Conservation (phyloP, 53 echinoderm and acorn worm genomes). For the Patiria pectinifera region DNA sequence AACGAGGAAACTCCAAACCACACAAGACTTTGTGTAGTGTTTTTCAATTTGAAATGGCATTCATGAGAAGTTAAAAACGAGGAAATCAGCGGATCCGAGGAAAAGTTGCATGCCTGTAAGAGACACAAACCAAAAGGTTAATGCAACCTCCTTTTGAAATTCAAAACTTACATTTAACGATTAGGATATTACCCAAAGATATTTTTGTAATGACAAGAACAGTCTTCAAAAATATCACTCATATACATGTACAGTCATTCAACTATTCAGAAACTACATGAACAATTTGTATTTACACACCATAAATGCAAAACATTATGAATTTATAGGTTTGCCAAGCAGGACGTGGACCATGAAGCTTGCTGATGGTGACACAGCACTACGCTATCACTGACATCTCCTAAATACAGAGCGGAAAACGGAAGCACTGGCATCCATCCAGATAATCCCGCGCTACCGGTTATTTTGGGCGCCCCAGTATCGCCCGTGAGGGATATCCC, state of each 20-base stretch:
- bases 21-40: no score
- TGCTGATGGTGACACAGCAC: constrained; percentile 33
- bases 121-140: no score
- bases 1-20: no score
- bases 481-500: constrained; percentile 44
- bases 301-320: not conserved
- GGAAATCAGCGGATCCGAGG: no score
- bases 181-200: no score
- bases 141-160: no score
- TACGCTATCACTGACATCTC: constrained; percentile 24
- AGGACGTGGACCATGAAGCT: not conserved
- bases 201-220: no score
- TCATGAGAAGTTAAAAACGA: no score
- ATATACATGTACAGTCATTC: not conserved
- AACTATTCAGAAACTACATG: not conserved
- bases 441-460: constrained; percentile 46
- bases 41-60: no score
- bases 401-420: constrained; percentile 36
- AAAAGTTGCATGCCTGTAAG: no score
- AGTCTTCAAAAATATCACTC: no score
- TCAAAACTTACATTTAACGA: no score
- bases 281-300: not conserved
- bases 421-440: constrained; percentile 48
- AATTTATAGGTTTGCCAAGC: not conserved
- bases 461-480: constrained; percentile 26